Percentiles rank a stretch among this genome's conserved stretches.
Evolutionary conservation across 2,888 invertebrate species (phyloP).

Genomic region (Gari tellinella): DNA sequence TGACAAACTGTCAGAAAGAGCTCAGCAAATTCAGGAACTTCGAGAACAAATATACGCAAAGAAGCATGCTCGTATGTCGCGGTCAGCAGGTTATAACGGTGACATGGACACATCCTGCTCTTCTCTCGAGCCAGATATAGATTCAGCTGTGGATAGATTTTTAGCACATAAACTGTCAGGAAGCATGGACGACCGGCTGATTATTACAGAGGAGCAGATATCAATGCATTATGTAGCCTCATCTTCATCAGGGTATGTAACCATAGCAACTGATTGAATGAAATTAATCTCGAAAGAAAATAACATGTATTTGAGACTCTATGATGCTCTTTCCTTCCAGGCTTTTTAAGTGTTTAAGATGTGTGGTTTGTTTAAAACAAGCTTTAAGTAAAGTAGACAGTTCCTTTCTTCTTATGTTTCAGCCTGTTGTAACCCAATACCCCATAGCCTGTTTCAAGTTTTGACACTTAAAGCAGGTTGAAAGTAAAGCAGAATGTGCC

Average conservation of each 20-base stretch:
- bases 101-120: slow-evolving; percentile 58
- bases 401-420: no score
- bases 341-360: no score
- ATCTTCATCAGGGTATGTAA: slow-evolving; percentile 61
- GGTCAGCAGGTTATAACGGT: slow-evolving; percentile 48
- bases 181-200: slow-evolving; percentile 33
- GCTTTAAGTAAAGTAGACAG: no score
- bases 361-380: no score
- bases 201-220: slow-evolving; percentile 60
- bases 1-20: not conserved
- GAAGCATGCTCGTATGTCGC: slow-evolving; percentile 38
- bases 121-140: slow-evolving; percentile 49
- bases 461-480: no score
- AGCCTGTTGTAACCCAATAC: no score
- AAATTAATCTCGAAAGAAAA: no score
- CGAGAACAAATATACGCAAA: not conserved
- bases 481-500: no score
- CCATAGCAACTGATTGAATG: not conserved
- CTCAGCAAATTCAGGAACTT: not conserved
- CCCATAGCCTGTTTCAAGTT: no score
- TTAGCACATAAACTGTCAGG: slow-evolving; percentile 33
- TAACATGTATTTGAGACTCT: no score
- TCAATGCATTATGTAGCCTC: slow-evolving; percentile 54
- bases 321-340: no score
- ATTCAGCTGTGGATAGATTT: slow-evolving; percentile 29